Evolutionary conservation across 1,140 invertebrate species (phyloP), one percentile per base, ranked within the genome.

Genomic region (Hermetia illucens): DNA sequence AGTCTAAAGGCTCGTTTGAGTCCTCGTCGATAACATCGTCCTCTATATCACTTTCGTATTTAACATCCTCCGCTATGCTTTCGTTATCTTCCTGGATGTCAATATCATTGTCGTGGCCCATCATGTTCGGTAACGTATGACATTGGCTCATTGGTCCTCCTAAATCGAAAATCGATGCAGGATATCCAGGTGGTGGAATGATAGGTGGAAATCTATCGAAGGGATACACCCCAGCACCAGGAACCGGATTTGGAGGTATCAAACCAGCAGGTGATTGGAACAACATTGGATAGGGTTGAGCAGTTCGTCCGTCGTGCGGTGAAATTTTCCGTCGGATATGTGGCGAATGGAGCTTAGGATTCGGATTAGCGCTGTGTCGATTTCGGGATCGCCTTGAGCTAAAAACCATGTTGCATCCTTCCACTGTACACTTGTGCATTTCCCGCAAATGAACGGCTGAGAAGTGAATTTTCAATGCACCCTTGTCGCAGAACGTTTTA

Each of bases 401-500:
- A 58, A 87, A 87, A 46, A 84, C 75, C 69, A 82, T 81, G n/a
- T 74, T 74, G 62, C 83, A 86, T 27, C 80, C 80, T 39, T 75
- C 70, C 21, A 82, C 73, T 16, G 78, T 81, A 64, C 82, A 86
- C 52, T 76, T 73, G 61, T 78, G 80, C 76, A 84, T 76, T 56
- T 82, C 79, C 5, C 72, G 59, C 34, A 77, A 51, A 53, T 89
- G 83, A 25, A 99, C 96, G 1, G 95, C 95, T 36, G 92, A 97
- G 56, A 97, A 98, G 56, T 99, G 96, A 21, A 99, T 99, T 68
- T 99, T 99, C 5, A 99, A 69, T 5, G 96, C 96, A 36, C 93
- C 93, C 66, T 98, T 99, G 66, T 99, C 96, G 74, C 96, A 99
- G 66, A 98, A 99, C 42, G 94, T 98, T 61, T 98, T 98, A 35